These are phyloP conservation scores for Dendrolimus pini DNA, from an alignment of 2,888 invertebrate genomes.

Conservation along the genomic window DNA sequence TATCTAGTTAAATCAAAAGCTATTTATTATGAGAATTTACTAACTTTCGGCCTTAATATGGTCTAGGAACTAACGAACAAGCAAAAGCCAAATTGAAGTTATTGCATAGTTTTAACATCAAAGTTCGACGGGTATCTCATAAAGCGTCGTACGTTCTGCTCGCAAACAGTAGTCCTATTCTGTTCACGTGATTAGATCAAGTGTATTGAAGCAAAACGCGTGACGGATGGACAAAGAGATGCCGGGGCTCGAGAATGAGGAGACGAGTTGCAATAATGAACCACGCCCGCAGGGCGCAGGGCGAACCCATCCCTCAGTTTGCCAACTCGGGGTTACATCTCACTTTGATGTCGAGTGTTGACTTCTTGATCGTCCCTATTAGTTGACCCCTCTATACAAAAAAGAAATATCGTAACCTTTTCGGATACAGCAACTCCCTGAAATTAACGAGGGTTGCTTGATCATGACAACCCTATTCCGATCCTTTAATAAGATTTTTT, in stretches of 20 bases:
- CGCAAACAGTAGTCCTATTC: constrained; percentile 26
- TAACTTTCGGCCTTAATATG: too few species aligned
- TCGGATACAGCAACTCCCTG: constrained; percentile 12
- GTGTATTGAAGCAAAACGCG: constrained; percentile 37
- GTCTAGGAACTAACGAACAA: too few species aligned
- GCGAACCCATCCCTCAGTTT: constrained; percentile 34
- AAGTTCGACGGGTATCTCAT: too few species aligned
- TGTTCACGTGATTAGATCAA: constrained; percentile 36
- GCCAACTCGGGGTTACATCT: constrained; percentile 28
- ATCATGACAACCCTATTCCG: constrained; percentile 43
- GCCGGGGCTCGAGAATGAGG: constrained; percentile 33
- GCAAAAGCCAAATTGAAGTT: too few species aligned
- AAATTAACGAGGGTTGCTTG: constrained; percentile 21
- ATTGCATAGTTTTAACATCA: too few species aligned
- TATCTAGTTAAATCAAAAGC: too few species aligned
- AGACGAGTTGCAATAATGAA: constrained; percentile 48
- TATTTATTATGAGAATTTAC: too few species aligned
- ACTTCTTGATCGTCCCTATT: constrained; percentile 39
- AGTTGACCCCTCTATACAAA: constrained; percentile 21
- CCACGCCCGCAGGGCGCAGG: constrained; percentile 31
- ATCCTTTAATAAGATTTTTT: constrained; percentile 42
- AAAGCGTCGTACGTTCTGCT: constrained; percentile 8
- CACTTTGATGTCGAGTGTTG: constrained; percentile 35
- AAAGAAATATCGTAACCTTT: constrained; percentile 17
- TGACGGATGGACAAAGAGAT: constrained; percentile 53